These are phyloP conservation scores for Cosmia trapezina DNA, from an alignment of 2,888 invertebrate genomes.

Conservation along the genomic window DNA sequence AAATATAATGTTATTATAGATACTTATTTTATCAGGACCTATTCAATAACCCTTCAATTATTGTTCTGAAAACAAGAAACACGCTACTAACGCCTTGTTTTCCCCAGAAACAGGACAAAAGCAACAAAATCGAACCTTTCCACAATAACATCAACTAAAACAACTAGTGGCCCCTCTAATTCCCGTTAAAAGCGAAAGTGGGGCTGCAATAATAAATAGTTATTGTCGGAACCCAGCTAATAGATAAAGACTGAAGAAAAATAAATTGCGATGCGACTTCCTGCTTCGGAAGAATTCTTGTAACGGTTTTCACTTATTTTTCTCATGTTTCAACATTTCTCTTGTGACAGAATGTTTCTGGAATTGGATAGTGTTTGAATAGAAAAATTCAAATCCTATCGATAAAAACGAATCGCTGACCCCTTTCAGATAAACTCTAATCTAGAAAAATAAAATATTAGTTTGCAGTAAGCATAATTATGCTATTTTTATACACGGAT, in stretches of 20 bases:
- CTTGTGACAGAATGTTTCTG: neutral
- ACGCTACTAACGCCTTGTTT: slow-evolving; percentile 19
- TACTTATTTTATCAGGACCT: neutral
- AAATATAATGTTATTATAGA: neutral
- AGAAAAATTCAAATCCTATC: neutral
- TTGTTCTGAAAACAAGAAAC: slow-evolving; percentile 13
- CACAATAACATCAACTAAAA: slow-evolving; percentile 46
- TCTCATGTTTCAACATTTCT: slow-evolving; percentile 9
- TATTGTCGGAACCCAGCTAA: slow-evolving; percentile 73
- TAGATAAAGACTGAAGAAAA: slow-evolving; percentile 73
- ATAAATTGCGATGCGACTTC: slow-evolving; percentile 59
- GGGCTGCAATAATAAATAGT: slow-evolving; percentile 79
- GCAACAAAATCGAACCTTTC: slow-evolving; percentile 33
- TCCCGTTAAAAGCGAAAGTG: slow-evolving; percentile 71
- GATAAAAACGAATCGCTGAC: neutral
- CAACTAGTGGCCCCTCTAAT: slow-evolving; percentile 68
- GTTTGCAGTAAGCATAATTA: neutral
- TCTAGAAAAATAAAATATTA: too few relatives aligned
- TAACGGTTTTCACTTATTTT: slow-evolving; percentile 45
- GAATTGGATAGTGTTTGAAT: neutral
- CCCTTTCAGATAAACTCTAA: neutral
- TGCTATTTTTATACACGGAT: neutral
- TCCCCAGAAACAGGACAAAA: slow-evolving; percentile 23
- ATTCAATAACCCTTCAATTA: slow-evolving; percentile 9
- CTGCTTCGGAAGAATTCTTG: slow-evolving; percentile 53